Evolutionary conservation across 2,888 invertebrate species (phyloP).

Genomic region (Lordiphosa andalusiaca): DNA sequence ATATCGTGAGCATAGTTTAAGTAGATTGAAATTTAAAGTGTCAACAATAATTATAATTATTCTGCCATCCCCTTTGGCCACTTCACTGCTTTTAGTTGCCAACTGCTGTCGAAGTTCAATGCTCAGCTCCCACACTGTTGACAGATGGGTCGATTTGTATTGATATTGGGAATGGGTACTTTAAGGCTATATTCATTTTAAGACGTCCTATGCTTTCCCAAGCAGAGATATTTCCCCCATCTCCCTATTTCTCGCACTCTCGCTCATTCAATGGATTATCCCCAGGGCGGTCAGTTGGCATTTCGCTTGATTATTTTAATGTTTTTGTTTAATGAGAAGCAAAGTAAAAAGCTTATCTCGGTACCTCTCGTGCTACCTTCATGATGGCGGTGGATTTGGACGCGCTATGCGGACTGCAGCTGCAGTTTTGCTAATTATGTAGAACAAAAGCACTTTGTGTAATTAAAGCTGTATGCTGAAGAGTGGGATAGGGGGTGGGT

Average conservation of each 20-base stretch:
- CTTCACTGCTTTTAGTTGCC: constrained; percentile 2
- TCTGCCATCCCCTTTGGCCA: not conserved
- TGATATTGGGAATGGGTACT: constrained; percentile 1
- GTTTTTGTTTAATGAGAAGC: constrained; percentile 33
- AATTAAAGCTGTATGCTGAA: constrained; percentile 51
- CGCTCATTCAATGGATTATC: constrained; percentile 17
- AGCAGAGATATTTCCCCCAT: not conserved
- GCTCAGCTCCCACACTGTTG: constrained; percentile 30
- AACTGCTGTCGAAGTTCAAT: constrained; percentile 21
- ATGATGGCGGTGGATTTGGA: constrained; percentile 24
- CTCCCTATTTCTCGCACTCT: not conserved
- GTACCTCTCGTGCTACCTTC: constrained; percentile 11
- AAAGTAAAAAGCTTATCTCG: constrained; percentile 10
- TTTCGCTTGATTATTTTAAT: constrained; percentile 37
- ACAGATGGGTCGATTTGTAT: constrained; percentile 35
- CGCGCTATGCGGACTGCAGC: constrained; percentile 25
- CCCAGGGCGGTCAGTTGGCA: constrained; percentile 22
- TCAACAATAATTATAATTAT: too few species aligned
- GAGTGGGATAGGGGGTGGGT: not conserved
- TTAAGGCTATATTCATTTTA: constrained; percentile 8
- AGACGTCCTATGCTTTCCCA: constrained; percentile 1
- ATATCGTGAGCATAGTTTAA: too few species aligned
- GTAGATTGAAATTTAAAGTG: too few species aligned
- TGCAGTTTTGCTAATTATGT: constrained; percentile 52
- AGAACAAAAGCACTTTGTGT: constrained; percentile 56